These are phyloP conservation scores for Esox niger DNA, from an alignment of 2,113 vertebrate genomes.

Conservation along the genomic window DNA sequence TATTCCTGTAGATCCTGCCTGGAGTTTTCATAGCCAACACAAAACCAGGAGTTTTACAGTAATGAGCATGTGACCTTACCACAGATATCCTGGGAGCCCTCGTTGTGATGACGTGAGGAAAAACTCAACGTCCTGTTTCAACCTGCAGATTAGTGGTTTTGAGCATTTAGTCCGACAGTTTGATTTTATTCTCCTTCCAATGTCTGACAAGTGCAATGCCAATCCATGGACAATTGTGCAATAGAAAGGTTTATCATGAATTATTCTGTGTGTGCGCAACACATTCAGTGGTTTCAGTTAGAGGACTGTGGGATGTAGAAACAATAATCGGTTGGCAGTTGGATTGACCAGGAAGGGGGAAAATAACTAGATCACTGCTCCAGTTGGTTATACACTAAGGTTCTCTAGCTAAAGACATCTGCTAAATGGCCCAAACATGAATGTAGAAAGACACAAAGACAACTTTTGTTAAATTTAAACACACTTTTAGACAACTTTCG, in stretches of 20 bases:
- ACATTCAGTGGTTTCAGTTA: background rate
- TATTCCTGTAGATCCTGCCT: background rate
- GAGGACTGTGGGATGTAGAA: constrained; percentile 37
- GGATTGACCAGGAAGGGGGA: background rate
- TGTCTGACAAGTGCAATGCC: constrained; percentile 48
- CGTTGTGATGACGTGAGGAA: background rate
- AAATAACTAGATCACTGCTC: no score
- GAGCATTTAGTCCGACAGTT: background rate
- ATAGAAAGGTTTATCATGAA: background rate
- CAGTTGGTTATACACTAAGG: no score
- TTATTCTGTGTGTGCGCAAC: constrained; percentile 18
- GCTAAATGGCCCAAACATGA: background rate
- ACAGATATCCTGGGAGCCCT: background rate
- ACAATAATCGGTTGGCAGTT: background rate
- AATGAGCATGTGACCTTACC: background rate
- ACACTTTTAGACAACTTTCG: no score
- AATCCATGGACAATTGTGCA: constrained; percentile 49
- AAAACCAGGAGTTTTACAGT: no score
- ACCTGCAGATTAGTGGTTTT: background rate
- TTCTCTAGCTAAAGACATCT: no score
- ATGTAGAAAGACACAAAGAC: background rate
- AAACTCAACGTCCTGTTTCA: background rate
- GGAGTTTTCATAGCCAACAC: background rate
- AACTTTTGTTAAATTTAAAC: no score
- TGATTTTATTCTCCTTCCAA: background rate